These are phyloP conservation scores for Orycteropus afer DNA, from an alignment of 2,113 vertebrate genomes.

Conservation along the genomic window DNA sequence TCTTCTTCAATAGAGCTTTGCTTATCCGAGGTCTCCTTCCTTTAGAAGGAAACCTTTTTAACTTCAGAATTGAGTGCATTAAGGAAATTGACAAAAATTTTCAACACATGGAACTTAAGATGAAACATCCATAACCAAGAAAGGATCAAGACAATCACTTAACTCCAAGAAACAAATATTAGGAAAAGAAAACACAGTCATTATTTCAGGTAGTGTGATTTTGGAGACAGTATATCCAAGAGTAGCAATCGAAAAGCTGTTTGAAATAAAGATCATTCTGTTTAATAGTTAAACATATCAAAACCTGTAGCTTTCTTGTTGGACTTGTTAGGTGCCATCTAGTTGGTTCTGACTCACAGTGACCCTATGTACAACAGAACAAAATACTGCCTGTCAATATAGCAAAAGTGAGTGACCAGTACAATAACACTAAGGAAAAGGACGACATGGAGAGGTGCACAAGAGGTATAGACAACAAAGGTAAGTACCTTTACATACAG, in stretches of 20 bases:
- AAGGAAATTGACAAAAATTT: background rate
- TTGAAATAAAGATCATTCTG: background rate
- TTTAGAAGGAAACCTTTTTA: background rate
- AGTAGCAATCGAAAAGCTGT: background rate
- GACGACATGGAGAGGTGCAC: too few relatives aligned
- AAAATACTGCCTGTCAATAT: too few relatives aligned
- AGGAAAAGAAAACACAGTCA: background rate
- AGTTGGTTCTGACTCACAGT: too few relatives aligned
- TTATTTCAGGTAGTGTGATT: background rate
- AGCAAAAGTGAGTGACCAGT: too few relatives aligned
- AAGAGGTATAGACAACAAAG: too few relatives aligned
- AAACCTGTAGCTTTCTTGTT: conserved; percentile 3
- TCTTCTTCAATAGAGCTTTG: too few relatives aligned
- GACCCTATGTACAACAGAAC: too few relatives aligned
- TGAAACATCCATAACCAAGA: background rate
- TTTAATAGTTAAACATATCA: background rate
- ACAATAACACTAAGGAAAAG: too few relatives aligned
- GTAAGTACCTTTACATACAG: too few relatives aligned
- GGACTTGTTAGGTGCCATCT: too few relatives aligned
- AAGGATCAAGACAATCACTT: background rate
- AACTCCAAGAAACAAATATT: background rate
- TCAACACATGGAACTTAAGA: background rate
- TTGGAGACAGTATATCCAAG: background rate
- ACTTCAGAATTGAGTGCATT: too few relatives aligned
- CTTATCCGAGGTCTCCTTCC: too few relatives aligned